These are phyloP conservation scores for Lucilia cuprina DNA, from an alignment of 1,140 invertebrate species.

Conservation along the genomic window DNA sequence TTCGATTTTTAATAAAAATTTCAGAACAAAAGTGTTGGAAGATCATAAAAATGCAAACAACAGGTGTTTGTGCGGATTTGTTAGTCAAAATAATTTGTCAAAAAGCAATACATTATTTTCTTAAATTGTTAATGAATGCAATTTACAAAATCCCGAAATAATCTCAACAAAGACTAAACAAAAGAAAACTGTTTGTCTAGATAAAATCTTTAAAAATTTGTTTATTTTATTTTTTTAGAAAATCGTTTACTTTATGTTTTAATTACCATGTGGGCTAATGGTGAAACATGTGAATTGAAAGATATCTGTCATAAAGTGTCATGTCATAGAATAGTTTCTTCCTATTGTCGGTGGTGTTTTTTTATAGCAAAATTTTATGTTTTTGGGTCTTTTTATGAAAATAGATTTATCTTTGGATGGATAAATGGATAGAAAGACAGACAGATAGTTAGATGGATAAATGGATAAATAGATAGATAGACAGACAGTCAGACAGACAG, in stretches of 20 bases:
- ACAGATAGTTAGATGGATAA: too few species aligned
- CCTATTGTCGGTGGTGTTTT: too few species aligned
- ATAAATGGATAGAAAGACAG: too few species aligned
- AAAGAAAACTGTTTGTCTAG: background rate
- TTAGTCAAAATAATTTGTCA: constrained; percentile 13
- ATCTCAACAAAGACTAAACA: background rate
- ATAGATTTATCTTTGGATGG: background rate
- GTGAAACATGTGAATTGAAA: background rate
- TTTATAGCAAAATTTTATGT: background rate
- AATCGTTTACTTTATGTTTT: background rate
- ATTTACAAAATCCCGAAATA: background rate
- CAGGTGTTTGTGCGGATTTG: background rate
- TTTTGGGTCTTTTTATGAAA: background rate
- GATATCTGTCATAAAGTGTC: constrained; percentile 8
- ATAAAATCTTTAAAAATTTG: background rate
- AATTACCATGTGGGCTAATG: background rate
- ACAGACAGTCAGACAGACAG: too few species aligned
- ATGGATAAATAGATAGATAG: too few species aligned
- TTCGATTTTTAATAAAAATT: background rate
- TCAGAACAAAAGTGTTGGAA: background rate
- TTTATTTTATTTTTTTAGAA: background rate
- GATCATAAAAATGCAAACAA: background rate
- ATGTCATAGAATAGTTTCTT: background rate
- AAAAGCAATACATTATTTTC: constrained; percentile 7
- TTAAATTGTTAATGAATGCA: background rate